Evolutionary conservation across 2,888 invertebrate genomes (phyloP), one percentile per base, ranked within the genome.

Genomic region (Acanthoscelides obtectus): DNA sequence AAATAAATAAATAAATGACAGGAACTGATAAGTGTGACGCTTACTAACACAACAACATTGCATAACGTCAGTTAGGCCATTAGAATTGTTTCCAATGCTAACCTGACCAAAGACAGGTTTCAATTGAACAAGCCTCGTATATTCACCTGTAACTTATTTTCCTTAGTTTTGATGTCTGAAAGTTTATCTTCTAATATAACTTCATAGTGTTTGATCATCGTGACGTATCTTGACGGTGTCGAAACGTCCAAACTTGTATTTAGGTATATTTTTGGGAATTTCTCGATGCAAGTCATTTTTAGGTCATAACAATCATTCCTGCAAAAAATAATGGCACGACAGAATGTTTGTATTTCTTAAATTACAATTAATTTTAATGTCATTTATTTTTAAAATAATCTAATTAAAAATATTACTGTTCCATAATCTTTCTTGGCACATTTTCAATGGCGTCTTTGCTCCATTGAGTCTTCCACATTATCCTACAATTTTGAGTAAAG

Each of bases 381-480:
- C n/a, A n/a, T n/a, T n/a, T n/a, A n/a, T n/a, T n/a, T n/a, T n/a
- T n/a, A n/a, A n/a, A n/a, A n/a, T n/a, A n/a, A n/a, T n/a, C n/a
- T n/a, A n/a, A n/a, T n/a, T n/a, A n/a, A n/a, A n/a, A n/a, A n/a
- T n/a, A n/a, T n/a, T 22, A 72, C 67, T 81, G 90, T 81, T 88
- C 86, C 73, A 89, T 84, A 69, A 90, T 81, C 67, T 88, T 82
- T 25, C 85, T 80, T 0, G 92, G 90, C 79, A 91, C 86, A 71
- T 86, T 83, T 70, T 85, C 84, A 86, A 94, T 87, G 6, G 92
- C 92, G 22, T 89, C 87, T 22, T 87, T 83, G 71, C 88, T 89
- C 93, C 94, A 95, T 27, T 87, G 86, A 69, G 91, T 90, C 79
- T 91, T 82, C 94, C 94, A 95, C 71, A 93, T 86, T 72, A 90